phyloP scores from a whole-genome alignment of 2,113 vertebrate genomes.

The Eudyptes chrysolophus region DNA sequence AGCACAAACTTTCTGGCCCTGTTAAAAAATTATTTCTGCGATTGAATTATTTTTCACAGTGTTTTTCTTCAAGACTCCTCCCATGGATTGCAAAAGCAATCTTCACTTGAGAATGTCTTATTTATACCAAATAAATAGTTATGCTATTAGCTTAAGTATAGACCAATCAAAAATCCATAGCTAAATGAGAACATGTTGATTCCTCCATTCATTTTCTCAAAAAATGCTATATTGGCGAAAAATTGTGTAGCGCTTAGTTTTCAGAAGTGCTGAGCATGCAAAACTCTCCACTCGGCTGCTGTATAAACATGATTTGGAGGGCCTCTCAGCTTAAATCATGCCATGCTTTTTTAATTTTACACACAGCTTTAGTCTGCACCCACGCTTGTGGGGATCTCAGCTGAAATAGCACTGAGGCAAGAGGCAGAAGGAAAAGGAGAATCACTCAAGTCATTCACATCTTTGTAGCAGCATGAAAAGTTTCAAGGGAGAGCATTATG shows the following conservation, averaged over 20 bases:
- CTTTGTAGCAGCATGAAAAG: neutral
- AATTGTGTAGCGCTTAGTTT: neutral
- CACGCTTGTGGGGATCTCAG: neutral
- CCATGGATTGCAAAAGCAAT: neutral
- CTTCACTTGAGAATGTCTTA: neutral
- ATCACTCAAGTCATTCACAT: accelerated
- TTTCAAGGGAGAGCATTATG: neutral
- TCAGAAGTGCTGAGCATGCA: constrained; percentile 29
- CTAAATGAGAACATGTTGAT: constrained; percentile 53
- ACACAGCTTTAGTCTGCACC: neutral
- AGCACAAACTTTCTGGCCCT: neutral
- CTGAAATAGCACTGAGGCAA: neutral
- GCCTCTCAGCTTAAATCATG: constrained; percentile 50
- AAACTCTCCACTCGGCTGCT: constrained; percentile 34
- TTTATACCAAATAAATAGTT: constrained; percentile 62
- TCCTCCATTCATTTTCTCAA: constrained; percentile 40
- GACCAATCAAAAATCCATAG: constrained; percentile 41
- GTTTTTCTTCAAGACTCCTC: constrained; percentile 28
- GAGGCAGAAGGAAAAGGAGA: neutral
- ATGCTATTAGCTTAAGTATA: constrained; percentile 51
- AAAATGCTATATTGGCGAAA: constrained; percentile 40
- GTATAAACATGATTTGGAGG: constrained; percentile 29
- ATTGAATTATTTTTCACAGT: neutral
- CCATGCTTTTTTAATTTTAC: neutral
- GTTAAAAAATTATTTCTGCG: neutral